These are phyloP conservation scores for Narcine bancroftii DNA, from an alignment of 2,113 vertebrate genomes.

Conservation along the genomic window DNA sequence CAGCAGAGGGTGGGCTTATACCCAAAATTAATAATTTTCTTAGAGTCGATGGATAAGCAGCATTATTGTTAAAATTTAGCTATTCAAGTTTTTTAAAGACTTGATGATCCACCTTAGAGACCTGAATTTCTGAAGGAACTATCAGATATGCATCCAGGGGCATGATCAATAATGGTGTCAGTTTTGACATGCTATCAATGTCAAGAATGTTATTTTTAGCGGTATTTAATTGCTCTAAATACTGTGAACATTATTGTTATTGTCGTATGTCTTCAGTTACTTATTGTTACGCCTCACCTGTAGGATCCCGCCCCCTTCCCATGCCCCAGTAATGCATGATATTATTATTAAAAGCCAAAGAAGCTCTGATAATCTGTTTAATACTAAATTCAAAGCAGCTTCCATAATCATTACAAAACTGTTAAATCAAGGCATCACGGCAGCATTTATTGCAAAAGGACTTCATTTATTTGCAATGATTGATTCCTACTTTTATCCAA, in stretches of 20 bases:
- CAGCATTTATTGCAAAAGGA: background rate
- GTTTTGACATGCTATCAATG: constrained; percentile 1
- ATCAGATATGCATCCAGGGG: background rate
- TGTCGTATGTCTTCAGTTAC: background rate
- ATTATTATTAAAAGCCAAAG: background rate
- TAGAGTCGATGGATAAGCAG: background rate
- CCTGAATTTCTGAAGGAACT: background rate
- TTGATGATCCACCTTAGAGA: constrained; percentile 11
- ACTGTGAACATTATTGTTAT: background rate
- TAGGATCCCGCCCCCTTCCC: background rate
- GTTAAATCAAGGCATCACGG: background rate
- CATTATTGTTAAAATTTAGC: background rate
- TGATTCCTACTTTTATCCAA: background rate
- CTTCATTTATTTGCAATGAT: background rate
- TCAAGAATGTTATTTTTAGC: constrained; percentile 14
- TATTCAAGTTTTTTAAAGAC: background rate
- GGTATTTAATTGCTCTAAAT: background rate
- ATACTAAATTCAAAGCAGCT: background rate
- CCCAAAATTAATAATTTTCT: constrained; percentile 14
- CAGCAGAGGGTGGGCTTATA: too few species aligned
- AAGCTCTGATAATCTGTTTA: background rate
- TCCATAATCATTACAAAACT: background rate
- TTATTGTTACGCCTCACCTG: background rate
- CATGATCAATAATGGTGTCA: background rate
- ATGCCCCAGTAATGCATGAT: background rate